These are phyloP conservation scores for Standfussiana lucernea DNA, from an alignment of 2,888 invertebrate species.

Conservation along the genomic window DNA sequence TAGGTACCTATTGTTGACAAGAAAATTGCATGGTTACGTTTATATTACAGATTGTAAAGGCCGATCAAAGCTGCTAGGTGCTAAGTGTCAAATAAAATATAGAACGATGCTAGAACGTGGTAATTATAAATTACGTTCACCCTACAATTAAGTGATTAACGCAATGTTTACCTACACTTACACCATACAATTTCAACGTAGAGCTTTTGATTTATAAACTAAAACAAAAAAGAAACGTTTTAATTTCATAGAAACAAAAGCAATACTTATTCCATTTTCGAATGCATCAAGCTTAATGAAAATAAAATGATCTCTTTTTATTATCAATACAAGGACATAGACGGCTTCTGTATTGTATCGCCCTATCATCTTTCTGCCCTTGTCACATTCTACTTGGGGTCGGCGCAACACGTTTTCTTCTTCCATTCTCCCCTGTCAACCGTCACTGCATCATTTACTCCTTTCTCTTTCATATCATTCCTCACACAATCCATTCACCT, in stretches of 20 bases:
- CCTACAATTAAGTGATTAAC: slow-evolving; percentile 42
- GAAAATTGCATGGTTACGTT: slow-evolving; percentile 17
- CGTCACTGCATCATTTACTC: too few relatives aligned
- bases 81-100: slow-evolving; percentile 46
- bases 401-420: too few relatives aligned
- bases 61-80: too few relatives aligned
- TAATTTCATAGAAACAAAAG: not conserved
- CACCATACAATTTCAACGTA: slow-evolving; percentile 13
- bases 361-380: too few relatives aligned
- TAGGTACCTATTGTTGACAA: not conserved
- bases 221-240: not conserved
- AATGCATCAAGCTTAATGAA: not conserved
- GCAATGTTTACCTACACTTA: slow-evolving; percentile 17
- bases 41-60: slow-evolving; percentile 23
- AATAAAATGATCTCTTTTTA: not conserved
- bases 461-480: too few relatives aligned
- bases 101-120: slow-evolving; percentile 22
- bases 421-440: too few relatives aligned
- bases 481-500: too few relatives aligned
- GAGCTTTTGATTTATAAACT: not conserved
- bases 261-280: not conserved
- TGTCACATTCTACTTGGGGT: too few relatives aligned
- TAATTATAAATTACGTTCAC: slow-evolving; percentile 35
- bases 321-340: not conserved
- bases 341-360: too few relatives aligned